Evolutionary conservation across 2,888 invertebrate genomes (phyloP), one percentile per base, ranked within the genome.

Genomic region (Hypomecis atomaria): DNA sequence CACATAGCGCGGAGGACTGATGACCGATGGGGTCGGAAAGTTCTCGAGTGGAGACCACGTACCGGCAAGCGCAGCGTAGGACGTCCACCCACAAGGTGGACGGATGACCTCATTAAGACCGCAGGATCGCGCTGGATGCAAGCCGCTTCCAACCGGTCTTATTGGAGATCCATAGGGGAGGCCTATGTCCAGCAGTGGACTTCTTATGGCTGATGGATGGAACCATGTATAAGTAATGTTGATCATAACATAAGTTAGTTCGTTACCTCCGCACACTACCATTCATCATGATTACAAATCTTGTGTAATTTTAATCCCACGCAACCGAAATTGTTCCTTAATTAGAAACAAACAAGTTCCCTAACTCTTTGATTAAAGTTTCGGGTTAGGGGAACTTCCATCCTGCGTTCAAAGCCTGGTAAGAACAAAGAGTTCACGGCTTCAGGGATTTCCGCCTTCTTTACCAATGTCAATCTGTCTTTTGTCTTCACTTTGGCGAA

Each of bases 311-410:
- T 61, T 11, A 34, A 44, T 13, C 60, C 53, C 43, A 52, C 56
- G 43, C 60, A 52, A 57, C 57, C 48, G 34, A 60, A 61, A 65
- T 65, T 65, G 65, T 65, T 65, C 57, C 60, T 61, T 65, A 61
- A 65, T 61, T 65, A 61, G 60, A 65, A 65, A 65, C 65, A 61
- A 61, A 65, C 65, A 65, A 65, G 57, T 54, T 65, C 7, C 13
- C 37, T 37, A 65, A 65, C 59, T 65, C 65, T 57, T 65, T 65
- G 65, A 65, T 65, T 65, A 61, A 65, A 65, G 65, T 65, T 65
- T 60, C 34, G 57, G 57, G 57, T 6, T 50, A 40, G 54, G 33
- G 44, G 48, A 65, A 65, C 57, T 60, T 49, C 36, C 64, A n/a
- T 50, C 50, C 37, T 52, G 33, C 8, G 54, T 59, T 53, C 55